Evolutionary conservation across 2,113 vertebrate species (phyloP).

Genomic region (Chaetodon auriga): DNA sequence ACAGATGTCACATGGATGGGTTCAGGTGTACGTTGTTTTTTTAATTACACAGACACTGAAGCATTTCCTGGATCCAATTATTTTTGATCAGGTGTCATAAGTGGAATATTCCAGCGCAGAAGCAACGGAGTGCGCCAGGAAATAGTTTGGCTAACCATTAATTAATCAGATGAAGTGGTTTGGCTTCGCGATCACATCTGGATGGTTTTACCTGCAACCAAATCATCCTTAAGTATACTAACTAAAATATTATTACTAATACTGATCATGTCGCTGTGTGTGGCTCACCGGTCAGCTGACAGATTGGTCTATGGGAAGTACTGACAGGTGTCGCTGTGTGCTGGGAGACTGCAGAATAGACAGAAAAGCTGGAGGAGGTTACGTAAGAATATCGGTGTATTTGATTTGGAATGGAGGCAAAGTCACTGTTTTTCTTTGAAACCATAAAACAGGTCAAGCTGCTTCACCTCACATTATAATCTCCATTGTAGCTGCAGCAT

Average conservation of each 20-base stretch:
- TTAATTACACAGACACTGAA: too few relatives aligned
- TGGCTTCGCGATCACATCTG: too few relatives aligned
- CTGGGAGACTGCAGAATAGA: not conserved
- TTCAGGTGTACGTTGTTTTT: not conserved
- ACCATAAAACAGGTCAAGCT: not conserved
- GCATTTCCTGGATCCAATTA: too few relatives aligned
- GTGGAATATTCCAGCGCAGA: not conserved
- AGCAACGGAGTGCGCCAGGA: not conserved
- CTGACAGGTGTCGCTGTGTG: not conserved
- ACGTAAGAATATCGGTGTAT: not conserved
- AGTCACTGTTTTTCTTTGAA: conserved; percentile 3
- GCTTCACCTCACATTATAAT: not conserved
- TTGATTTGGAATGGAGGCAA: not conserved
- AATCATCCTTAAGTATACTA: too few relatives aligned
- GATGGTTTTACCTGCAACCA: too few relatives aligned
- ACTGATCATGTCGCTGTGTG: not conserved
- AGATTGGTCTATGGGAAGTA: not conserved
- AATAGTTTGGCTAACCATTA: not conserved
- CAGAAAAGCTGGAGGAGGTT: not conserved
- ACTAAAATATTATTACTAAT: too few relatives aligned
- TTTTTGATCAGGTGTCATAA: not conserved
- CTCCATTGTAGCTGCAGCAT: conserved; percentile 8
- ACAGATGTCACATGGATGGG: not conserved
- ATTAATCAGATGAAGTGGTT: too few relatives aligned
- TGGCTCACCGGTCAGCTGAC: not conserved